A percentile compares a stretch with the other conserved stretches of the same genome.
These are phyloP conservation scores for Drosophila percnosoma DNA, from an alignment of 2,888 invertebrate genomes.

Conservation along the genomic window DNA sequence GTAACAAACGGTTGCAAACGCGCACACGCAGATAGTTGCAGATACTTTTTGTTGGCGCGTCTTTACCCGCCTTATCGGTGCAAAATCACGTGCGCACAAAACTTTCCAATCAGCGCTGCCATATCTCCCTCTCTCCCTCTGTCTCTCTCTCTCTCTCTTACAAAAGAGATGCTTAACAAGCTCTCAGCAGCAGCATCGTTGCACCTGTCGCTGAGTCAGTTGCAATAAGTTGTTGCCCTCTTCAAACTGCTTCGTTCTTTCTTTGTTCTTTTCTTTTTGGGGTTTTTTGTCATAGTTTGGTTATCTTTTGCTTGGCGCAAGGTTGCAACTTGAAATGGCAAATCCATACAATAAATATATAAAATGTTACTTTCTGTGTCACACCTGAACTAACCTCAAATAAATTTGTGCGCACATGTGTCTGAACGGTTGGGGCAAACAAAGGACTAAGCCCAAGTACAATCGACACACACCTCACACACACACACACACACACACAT, in stretches of 20 bases:
- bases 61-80: slow-evolving; percentile 59
- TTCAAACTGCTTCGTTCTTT: not conserved
- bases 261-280: not conserved
- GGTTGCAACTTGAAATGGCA: slow-evolving; percentile 75
- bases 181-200: slow-evolving; percentile 58
- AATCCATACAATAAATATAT: slow-evolving; percentile 80
- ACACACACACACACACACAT: slow-evolving; percentile 8
- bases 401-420: slow-evolving; percentile 76
- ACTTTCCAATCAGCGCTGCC: slow-evolving; percentile 73
- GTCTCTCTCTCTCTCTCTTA: not conserved
- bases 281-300: slow-evolving; percentile 65
- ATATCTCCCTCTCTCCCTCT: not conserved
- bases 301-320: slow-evolving; percentile 60
- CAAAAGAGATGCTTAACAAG: slow-evolving; percentile 72
- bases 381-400: slow-evolving; percentile 81
- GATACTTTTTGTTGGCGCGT: slow-evolving; percentile 34
- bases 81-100: slow-evolving; percentile 77
- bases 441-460: slow-evolving; percentile 41
- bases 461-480: slow-evolving; percentile 12
- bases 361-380: slow-evolving; percentile 77
- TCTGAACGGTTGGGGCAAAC: slow-evolving; percentile 53
- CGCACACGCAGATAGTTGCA: slow-evolving; percentile 21
- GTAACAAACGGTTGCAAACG: slow-evolving; percentile 12
- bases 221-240: slow-evolving; percentile 58
- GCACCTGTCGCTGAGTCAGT: slow-evolving; percentile 52